Evolutionary conservation across 1,140 invertebrate species (phyloP).

Genomic region (Lutraria rhynchaena): DNA sequence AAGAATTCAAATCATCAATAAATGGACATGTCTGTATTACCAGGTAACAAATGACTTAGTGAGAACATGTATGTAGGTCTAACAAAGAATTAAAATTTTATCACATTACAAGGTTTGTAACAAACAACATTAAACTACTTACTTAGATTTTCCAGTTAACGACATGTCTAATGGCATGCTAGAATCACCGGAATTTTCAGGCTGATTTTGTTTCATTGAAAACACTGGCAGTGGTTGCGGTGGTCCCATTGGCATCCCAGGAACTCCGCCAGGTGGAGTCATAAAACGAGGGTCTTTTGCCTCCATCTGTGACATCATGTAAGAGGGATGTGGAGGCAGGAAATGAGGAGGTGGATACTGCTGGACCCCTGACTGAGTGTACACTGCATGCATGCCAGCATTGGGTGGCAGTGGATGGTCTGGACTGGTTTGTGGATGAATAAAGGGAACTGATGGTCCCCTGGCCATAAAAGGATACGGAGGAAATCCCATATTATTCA

Average conservation of each 20-base stretch:
- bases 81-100: too few relatives aligned
- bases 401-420: not conserved
- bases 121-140: not conserved
- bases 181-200: not conserved
- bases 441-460: not conserved
- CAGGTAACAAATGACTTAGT: too few relatives aligned
- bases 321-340: slow-evolving; percentile 8
- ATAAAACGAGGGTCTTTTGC: not conserved
- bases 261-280: too few relatives aligned
- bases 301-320: slow-evolving; percentile 19
- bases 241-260: slow-evolving; percentile 10
- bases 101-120: too few relatives aligned
- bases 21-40: too few relatives aligned
- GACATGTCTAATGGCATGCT: slow-evolving; percentile 48
- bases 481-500: slow-evolving; percentile 32
- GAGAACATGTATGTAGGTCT: too few relatives aligned
- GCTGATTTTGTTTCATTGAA: not conserved
- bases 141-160: slow-evolving; percentile 30
- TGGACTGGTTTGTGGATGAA: not conserved
- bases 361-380: not conserved
- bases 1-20: too few relatives aligned
- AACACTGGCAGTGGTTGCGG: not conserved
- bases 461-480: slow-evolving; percentile 16
- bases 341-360: slow-evolving; percentile 21
- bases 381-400: not conserved